Conservation (phyloP, 2,797 vertebrate genomes). For the Psittacula echo region DNA sequence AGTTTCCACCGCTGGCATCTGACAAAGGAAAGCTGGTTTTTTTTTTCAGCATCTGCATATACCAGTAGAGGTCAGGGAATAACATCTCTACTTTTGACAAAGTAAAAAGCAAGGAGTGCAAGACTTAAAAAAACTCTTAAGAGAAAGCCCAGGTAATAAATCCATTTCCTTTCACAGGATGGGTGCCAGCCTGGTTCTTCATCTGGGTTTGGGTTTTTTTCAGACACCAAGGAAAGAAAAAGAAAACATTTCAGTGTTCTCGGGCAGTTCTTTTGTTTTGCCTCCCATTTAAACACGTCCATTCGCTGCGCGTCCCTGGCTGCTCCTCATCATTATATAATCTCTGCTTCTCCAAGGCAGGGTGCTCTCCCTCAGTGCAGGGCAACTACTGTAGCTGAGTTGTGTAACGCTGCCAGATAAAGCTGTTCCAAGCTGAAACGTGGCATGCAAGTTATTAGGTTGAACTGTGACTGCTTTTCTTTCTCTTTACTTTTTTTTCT, state of each 20-base stretch:
- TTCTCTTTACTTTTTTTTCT: neutral
- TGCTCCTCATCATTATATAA: constrained; percentile 50
- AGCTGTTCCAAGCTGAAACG: constrained; percentile 56
- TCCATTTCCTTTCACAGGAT: constrained; percentile 29
- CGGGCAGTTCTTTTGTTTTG: constrained; percentile 24
- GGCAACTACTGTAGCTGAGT: constrained; percentile 36
- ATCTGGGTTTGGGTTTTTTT: neutral
- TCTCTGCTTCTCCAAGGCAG: constrained; percentile 55
- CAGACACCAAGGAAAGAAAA: constrained; percentile 22
- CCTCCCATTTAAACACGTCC: constrained; percentile 6
- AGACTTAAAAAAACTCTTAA: neutral
- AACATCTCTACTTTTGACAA: neutral
- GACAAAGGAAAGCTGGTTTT: neutral
- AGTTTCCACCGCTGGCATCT: neutral
- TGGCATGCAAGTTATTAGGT: constrained; percentile 55
- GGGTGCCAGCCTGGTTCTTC: constrained; percentile 25
- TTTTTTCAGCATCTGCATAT: neutral
- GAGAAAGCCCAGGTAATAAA: constrained; percentile 42
- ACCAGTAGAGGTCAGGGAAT: neutral
- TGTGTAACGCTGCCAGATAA: constrained; percentile 50
- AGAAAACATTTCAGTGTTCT: constrained; percentile 32
- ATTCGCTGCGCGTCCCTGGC: constrained; percentile 8
- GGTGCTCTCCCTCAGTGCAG: constrained; percentile 56
- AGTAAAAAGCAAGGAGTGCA: neutral
- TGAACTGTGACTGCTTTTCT: neutral